Percentiles rank a stretch among this genome's conserved stretches.
Evolutionary conservation across 2,113 vertebrate genomes (phyloP).

Genomic region (Redunca redunca): DNA sequence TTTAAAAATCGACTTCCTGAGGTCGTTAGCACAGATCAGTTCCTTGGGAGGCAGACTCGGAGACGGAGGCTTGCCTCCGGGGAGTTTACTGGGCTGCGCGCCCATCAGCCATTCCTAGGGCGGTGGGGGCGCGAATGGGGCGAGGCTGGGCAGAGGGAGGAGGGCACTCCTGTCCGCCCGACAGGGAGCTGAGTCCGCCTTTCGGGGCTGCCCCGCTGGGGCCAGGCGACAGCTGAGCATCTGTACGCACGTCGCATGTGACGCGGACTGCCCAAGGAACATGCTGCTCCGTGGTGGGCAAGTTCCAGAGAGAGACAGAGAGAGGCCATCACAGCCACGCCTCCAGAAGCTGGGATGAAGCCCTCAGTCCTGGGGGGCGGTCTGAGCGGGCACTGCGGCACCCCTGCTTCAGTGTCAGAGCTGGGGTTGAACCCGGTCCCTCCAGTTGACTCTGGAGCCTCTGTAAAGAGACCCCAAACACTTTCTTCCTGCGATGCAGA

Average conservation of each 20-base stretch:
- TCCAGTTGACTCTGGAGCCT: background rate
- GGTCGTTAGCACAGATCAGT: background rate
- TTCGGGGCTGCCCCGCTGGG: background rate
- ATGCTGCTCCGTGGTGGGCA: background rate
- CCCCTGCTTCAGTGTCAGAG: background rate
- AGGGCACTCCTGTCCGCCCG: fast-evolving
- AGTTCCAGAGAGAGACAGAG: background rate
- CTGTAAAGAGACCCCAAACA: background rate
- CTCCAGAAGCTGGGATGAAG: background rate
- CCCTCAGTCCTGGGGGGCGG: background rate
- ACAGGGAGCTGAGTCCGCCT: fast-evolving
- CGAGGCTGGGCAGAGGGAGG: fast-evolving
- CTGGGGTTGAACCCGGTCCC: fast-evolving
- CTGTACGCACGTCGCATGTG: fast-evolving
- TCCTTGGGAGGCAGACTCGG: background rate
- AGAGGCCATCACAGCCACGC: background rate
- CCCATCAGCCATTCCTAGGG: background rate
- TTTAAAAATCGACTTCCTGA: background rate
- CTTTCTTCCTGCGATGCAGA: background rate
- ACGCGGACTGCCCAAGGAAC: background rate
- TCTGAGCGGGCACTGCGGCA: fast-evolving
- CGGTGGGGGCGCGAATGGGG: background rate
- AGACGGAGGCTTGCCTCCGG: background rate
- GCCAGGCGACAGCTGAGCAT: background rate
- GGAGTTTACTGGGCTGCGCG: background rate